These are phyloP conservation scores for Beaufortia kweichowensis DNA, from an alignment of 2,113 vertebrate species.

Conservation along the genomic window DNA sequence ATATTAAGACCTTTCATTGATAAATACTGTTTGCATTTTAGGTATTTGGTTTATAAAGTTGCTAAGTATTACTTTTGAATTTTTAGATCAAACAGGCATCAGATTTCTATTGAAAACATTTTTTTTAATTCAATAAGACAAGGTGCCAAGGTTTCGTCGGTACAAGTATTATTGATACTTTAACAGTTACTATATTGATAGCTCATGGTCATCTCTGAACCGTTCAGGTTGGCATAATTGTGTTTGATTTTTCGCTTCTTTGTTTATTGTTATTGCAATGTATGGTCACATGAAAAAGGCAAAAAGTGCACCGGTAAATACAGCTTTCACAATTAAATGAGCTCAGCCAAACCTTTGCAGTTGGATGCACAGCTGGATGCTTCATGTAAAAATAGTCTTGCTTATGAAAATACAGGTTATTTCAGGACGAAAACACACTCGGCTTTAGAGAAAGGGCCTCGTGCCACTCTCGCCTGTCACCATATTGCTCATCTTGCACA, in stretches of 20 bases:
- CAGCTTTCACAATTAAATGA: conserved; percentile 11
- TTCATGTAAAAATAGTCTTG: conserved; percentile 41
- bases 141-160: conserved; percentile 19
- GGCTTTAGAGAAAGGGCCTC: conserved; percentile 50
- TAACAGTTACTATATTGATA: conserved; percentile 32
- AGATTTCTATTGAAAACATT: conserved; percentile 13
- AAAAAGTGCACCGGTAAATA: not conserved
- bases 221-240: conserved; percentile 14
- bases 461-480: conserved; percentile 54
- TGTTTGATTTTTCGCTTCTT: conserved; percentile 13
- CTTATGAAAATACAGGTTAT: conserved; percentile 54
- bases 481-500: conserved; percentile 55
- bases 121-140: conserved; percentile 18
- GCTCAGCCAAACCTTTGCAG: conserved; percentile 41
- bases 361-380: conserved; percentile 39
- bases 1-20: not conserved
- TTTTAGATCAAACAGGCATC: not conserved
- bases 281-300: no score
- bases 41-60: not conserved
- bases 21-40: not conserved
- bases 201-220: conserved; percentile 5
- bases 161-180: conserved; percentile 26
- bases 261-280: conserved; percentile 24
- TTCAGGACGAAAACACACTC: conserved; percentile 55
- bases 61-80: no score